Percentiles rank a stretch among this genome's conserved stretches.
Evolutionary conservation across 2,888 invertebrate genomes (phyloP).

Genomic region (Cerastis leucographa): DNA sequence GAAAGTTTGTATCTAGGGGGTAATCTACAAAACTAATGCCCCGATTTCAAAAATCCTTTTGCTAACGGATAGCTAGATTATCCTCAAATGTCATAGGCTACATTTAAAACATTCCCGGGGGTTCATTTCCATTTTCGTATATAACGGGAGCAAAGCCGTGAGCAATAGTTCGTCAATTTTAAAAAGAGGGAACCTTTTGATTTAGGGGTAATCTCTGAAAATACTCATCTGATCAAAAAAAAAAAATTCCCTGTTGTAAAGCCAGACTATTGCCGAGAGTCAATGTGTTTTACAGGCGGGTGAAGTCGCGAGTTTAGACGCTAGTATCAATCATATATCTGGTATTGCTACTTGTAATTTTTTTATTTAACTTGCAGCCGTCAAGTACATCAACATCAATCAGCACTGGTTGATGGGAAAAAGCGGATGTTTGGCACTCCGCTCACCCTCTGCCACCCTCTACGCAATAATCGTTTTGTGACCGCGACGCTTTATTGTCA

Average conservation of each 20-base stretch:
- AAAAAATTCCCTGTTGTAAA: neutral
- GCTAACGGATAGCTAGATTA: too few relatives aligned
- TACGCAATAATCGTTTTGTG: constrained; percentile 39
- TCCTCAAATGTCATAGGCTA: too few relatives aligned
- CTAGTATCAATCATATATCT: neutral
- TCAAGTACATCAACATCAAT: constrained; percentile 26
- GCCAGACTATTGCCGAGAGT: neutral
- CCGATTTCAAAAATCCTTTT: too few relatives aligned
- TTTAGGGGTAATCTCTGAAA: too few relatives aligned
- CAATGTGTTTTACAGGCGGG: neutral
- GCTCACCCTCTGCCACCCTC: constrained; percentile 3
- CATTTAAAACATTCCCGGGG: too few relatives aligned
- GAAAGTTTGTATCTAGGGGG: neutral
- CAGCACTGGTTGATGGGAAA: constrained; percentile 21
- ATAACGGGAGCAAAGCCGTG: too few relatives aligned
- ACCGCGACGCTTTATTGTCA: constrained; percentile 36
- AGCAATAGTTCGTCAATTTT: too few relatives aligned
- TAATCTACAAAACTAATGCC: neutral
- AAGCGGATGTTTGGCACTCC: constrained; percentile 18
- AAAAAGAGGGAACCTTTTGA: too few relatives aligned
- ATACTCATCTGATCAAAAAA: neutral
- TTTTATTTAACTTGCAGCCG: neutral
- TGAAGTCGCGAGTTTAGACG: neutral
- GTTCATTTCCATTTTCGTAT: too few relatives aligned
- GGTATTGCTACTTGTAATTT: neutral